A percentile compares a stretch with the other conserved stretches of the same genome.
Evolutionary conservation across 2,888 invertebrate species (phyloP).

Genomic region (Dichetophora obliterata): DNA sequence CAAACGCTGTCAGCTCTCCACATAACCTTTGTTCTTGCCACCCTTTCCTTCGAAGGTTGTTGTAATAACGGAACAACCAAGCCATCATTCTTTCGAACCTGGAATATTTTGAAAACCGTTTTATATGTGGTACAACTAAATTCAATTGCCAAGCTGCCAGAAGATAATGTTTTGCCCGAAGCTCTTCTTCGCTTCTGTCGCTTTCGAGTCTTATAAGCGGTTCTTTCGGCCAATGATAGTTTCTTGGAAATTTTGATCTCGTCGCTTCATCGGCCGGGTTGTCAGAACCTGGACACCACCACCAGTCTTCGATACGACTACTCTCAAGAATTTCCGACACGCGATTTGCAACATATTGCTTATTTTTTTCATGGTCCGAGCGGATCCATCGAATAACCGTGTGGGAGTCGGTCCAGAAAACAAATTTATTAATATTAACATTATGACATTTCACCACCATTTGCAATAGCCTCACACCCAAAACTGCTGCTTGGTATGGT

Average conservation of each 20-base stretch:
- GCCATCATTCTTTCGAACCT: neutral
- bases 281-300: neutral
- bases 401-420: neutral
- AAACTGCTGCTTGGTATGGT: neutral
- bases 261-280: neutral
- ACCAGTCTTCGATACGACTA: neutral
- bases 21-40: neutral
- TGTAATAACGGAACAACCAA: neutral
- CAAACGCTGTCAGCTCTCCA: neutral
- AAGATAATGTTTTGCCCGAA: neutral
- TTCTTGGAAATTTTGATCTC: neutral
- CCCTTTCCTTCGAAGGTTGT: neutral
- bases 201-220: neutral
- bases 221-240: neutral
- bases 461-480: neutral
- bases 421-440: neutral
- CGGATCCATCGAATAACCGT: neutral
- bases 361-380: neutral
- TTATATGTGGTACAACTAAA: neutral
- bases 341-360: neutral
- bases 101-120: neutral
- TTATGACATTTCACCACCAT: neutral
- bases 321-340: neutral
- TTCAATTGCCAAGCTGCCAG: neutral
- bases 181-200: neutral